A percentile compares a stretch with the other conserved stretches of the same genome.
Evolutionary conservation across 2,113 vertebrate species (phyloP).

Genomic region (Sciurus niger): DNA sequence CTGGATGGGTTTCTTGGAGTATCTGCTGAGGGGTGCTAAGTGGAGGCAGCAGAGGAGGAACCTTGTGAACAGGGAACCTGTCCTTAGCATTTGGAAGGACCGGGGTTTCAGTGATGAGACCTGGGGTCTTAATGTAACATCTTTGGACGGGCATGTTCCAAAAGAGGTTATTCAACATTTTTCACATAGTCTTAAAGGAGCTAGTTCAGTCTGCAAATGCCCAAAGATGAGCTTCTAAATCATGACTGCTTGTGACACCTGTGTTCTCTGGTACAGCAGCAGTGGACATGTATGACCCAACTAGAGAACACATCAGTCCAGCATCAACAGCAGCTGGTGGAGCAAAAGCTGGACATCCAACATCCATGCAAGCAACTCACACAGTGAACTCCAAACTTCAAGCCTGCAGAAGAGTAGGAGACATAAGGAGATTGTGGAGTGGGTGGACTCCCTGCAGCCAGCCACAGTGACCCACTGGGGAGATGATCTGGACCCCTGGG

Average conservation of each 20-base stretch:
- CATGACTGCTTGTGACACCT: slow-evolving; percentile 98
- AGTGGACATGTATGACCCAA: slow-evolving; percentile 93
- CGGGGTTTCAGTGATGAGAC: no score
- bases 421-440: slow-evolving; percentile 98
- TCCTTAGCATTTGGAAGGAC: no score
- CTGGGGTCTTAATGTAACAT: no score
- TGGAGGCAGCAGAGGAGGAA: no score
- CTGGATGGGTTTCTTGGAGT: no score
- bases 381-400: slow-evolving; percentile 98
- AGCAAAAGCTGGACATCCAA: slow-evolving; percentile 95
- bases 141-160: no score
- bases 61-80: no score
- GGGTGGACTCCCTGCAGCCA: no score
- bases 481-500: slow-evolving; percentile 93
- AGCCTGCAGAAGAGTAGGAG: slow-evolving; percentile 99
- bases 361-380: slow-evolving; percentile 98
- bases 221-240: slow-evolving; percentile 97
- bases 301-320: slow-evolving; percentile 96
- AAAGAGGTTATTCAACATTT: no score
- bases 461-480: slow-evolving; percentile 91
- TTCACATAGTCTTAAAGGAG: no score
- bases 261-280: slow-evolving; percentile 95
- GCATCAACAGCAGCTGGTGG: slow-evolving; percentile 96
- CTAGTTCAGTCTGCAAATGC: slow-evolving; percentile 95
- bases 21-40: no score